These are phyloP conservation scores for Tangara arthus DNA, from an alignment of 2,797 vertebrate genomes.

Conservation along the genomic window DNA sequence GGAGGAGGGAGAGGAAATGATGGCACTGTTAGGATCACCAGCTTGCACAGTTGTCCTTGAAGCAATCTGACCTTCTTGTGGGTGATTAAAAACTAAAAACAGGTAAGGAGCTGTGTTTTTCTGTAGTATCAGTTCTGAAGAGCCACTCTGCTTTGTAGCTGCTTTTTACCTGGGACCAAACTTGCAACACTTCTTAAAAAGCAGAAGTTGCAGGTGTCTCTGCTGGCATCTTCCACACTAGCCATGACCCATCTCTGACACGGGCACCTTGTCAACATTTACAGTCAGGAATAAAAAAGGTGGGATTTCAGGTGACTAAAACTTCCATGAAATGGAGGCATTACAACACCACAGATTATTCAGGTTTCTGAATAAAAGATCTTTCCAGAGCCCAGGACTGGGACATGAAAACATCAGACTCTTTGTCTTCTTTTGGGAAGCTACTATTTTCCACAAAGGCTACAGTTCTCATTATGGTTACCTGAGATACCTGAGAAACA, in stretches of 20 bases:
- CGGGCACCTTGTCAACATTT: background rate
- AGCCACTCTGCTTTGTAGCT: background rate
- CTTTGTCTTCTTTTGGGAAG: background rate
- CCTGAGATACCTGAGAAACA: background rate
- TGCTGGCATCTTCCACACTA: background rate
- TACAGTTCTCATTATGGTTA: background rate
- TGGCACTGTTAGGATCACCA: background rate
- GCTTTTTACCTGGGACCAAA: background rate
- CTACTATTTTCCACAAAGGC: background rate
- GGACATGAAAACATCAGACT: background rate
- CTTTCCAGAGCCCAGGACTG: background rate
- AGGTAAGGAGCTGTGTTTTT: background rate
- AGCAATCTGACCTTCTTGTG: background rate
- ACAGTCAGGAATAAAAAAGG: background rate
- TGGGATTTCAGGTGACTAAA: background rate
- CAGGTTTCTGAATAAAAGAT: background rate
- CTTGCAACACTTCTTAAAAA: background rate
- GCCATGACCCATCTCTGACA: background rate
- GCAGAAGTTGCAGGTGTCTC: background rate
- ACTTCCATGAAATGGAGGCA: fast-evolving
- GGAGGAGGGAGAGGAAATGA: background rate
- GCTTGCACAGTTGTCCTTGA: background rate
- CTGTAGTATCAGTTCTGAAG: background rate
- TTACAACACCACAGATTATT: background rate
- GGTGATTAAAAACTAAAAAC: background rate